phyloP scores from a whole-genome alignment of 2,797 vertebrate genomes.

The Sebastes cheni region DNA sequence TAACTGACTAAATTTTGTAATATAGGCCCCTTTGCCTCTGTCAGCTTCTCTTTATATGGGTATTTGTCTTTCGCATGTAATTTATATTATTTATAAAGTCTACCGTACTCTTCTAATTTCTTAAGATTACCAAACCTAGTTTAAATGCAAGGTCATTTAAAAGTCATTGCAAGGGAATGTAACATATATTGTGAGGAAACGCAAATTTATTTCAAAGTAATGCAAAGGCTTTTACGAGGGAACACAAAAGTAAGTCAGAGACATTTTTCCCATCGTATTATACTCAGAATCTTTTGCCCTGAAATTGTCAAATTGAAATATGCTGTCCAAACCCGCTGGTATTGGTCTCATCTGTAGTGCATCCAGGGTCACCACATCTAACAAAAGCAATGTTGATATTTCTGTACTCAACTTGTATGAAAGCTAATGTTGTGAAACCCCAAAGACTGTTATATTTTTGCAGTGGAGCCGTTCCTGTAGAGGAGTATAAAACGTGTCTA shows the following conservation, averaged over 20 bases:
- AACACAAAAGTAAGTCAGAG: background rate
- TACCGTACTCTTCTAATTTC: too few species aligned
- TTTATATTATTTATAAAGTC: too few species aligned
- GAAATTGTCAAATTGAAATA: background rate
- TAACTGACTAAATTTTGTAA: too few species aligned
- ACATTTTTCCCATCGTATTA: background rate
- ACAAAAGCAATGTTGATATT: background rate
- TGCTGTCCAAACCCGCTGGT: background rate
- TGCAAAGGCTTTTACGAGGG: background rate
- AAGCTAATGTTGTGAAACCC: background rate
- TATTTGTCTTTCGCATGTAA: too few species aligned
- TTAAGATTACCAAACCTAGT: too few species aligned
- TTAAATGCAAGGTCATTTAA: background rate
- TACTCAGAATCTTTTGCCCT: background rate
- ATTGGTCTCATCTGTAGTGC: background rate
- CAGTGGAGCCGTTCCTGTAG: background rate
- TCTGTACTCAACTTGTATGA: background rate
- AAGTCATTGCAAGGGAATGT: background rate
- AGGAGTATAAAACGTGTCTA: background rate
- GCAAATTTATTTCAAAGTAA: background rate
- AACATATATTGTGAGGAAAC: background rate
- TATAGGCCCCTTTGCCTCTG: too few species aligned
- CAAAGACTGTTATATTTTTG: background rate
- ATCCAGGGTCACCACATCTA: background rate
- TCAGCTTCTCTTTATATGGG: too few species aligned